Evolutionary conservation across 2,888 invertebrate genomes (phyloP), one percentile per base, ranked within the genome.

Genomic region (Bedellia somnulentella): DNA sequence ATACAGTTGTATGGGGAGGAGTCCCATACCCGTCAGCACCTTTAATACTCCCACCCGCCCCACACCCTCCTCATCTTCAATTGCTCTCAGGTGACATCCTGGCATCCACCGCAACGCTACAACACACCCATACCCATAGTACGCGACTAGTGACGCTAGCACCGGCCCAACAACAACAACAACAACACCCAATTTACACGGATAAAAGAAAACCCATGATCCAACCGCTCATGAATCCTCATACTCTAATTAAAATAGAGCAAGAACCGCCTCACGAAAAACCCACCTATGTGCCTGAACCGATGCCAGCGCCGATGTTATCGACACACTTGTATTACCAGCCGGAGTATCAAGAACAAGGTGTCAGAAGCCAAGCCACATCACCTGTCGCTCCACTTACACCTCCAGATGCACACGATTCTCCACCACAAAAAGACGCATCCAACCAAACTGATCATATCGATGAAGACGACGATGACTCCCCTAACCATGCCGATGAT

Each of bases 371-470:
- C 41, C 71, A 68, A 37, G 71, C 71, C 3, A 68, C 84, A 12
- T 85, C 85, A 1, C 85, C 86, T 1, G 81, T 80, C 1, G 73
- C 78, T 0, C 63, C 75, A 1, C 67, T 78, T 15, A 64, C 71
- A 13, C 70, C 79, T 10, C 77, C 80, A 34, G 75, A 76, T 35
- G 64, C 64, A 2, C 70, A 80, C 1, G 81, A 82, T 36, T 68
- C 76, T 3, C 82, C 83, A 17, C 87, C 87, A n/a, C 89, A 71
- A 24, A 59, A 82, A 52, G 89, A 90, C 46, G 89, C 89, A 0
- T 87, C 87, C 30, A 90, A 89, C 49, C 90, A 91, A 62, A 90
- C 90, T 0, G 89, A 90, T 46, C 83, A 86, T 12, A 82, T 86
- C 0, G 80, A 81, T 44, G 86, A 85, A 42, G 86, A 86, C 32